A percentile compares a stretch with the other conserved stretches of the same genome.
Evolutionary conservation across 2,888 invertebrate species (phyloP).

Genomic region (Tridacna gigas): DNA sequence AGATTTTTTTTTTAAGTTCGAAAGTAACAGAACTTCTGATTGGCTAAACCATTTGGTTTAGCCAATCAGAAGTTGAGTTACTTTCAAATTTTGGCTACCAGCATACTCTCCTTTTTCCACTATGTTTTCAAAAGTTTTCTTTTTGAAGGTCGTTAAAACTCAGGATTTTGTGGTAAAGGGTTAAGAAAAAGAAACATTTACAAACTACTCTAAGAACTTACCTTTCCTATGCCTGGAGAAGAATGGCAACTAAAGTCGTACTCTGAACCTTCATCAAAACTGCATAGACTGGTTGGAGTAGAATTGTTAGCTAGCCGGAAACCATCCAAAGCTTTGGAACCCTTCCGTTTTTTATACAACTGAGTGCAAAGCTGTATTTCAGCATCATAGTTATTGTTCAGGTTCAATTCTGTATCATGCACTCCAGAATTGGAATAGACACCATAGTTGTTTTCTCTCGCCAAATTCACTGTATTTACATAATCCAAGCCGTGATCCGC

Average conservation of each 20-base stretch:
- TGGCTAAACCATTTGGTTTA: no score
- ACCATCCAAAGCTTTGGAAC: slow-evolving; percentile 37
- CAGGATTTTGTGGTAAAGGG: background rate
- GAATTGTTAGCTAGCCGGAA: slow-evolving; percentile 57
- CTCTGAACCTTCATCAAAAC: slow-evolving; percentile 63
- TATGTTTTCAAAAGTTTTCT: background rate
- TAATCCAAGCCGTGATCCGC: slow-evolving; percentile 44
- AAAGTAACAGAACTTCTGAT: no score
- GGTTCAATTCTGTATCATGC: slow-evolving; percentile 49
- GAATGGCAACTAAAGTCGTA: slow-evolving; percentile 57
- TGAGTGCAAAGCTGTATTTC: slow-evolving; percentile 61
- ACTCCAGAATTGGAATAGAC: slow-evolving; percentile 41
- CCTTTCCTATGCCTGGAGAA: slow-evolving; percentile 62
- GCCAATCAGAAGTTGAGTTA: no score
- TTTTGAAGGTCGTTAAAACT: background rate
- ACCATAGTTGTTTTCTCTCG: slow-evolving; percentile 60
- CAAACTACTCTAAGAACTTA: slow-evolving; percentile 3
- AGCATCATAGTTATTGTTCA: slow-evolving; percentile 65
- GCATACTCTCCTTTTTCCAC: background rate
- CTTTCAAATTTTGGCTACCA: background rate
- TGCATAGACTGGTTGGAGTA: slow-evolving; percentile 61
- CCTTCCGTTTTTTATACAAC: slow-evolving; percentile 49
- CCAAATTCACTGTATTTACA: slow-evolving; percentile 63
- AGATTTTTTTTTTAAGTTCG: no score
- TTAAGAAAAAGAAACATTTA: no score